Base-by-base conservation (phyloP, 2,113 vertebrate genomes). In the Columbina picui region DNA sequence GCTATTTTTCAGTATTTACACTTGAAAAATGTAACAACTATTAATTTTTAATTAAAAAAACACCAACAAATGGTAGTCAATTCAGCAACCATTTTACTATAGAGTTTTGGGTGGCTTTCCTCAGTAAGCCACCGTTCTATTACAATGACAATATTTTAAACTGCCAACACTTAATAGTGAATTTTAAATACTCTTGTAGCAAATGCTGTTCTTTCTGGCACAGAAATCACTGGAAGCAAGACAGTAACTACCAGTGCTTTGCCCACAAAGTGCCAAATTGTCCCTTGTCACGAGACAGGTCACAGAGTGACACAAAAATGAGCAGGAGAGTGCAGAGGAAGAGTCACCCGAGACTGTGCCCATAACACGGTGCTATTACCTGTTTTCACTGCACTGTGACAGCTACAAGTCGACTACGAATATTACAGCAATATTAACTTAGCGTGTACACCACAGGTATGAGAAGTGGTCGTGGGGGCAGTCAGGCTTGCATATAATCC, bases 1-100 rank as follows among this genome's bases (percentile, higher is more conserved):
- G 88, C 92, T 94, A 70, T 96, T 96, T 97, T 96, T 77, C 88
- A 94, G 80, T 77, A 95, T 92, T 97, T 94, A 92, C 94, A 90
- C 52, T 84, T 88, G 79, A 90, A 95, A 93, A 49, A 39, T 49
- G 47, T 49, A 49, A 49, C 47, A 49, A 49, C 20, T 14, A n/a
- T 67, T n/a, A 47, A 47, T 47, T 67, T 67, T 67, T 67, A 47
- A 67, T 78, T 55, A 87, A 55, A 73, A 53, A 57, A 20, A 9
- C 17, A 45, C 18, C 43, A 55, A 39, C 23, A 13, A 18, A 49
- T 0, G 0, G 52, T 22, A 38, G 63, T 38, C 7, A 86, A 43
- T 69, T 67, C 43, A 56, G 57, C 32, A 57, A 50, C 45, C 10
- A 76, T 71, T 90, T 67, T 39, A 15, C 34, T 52, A 0, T 3